Percentiles rank a stretch among this genome's conserved stretches.
Conservation (phyloP, 2,888 invertebrate species). For the Pseudococcus longispinus region DNA sequence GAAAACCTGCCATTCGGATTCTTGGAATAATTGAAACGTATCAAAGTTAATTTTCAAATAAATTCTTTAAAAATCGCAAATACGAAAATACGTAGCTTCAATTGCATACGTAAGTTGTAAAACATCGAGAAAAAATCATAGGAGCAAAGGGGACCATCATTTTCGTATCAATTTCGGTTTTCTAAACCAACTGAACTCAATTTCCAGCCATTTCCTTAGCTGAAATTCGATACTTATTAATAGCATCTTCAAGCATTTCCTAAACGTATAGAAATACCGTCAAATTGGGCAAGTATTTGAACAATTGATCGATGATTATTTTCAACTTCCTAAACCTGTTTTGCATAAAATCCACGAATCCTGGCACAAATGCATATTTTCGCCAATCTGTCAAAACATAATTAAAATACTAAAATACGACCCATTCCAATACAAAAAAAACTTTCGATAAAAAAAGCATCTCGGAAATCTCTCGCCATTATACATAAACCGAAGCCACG, state of each 20-base stretch:
- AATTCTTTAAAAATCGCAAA: too few relatives aligned
- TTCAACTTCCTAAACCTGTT: not conserved
- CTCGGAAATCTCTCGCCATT: not conserved
- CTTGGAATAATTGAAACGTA: too few relatives aligned
- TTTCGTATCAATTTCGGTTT: too few relatives aligned
- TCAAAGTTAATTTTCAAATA: too few relatives aligned
- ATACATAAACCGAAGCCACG: not conserved
- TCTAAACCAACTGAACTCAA: not conserved
- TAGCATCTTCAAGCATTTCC: not conserved
- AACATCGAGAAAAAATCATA: too few relatives aligned
- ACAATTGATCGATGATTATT: not conserved
- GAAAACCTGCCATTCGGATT: too few relatives aligned
- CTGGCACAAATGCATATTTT: not conserved
- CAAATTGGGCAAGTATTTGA: not conserved
- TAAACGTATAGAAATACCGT: not conserved
- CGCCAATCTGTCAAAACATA: not conserved
- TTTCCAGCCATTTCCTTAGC: not conserved
- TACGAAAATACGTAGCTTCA: too few relatives aligned
- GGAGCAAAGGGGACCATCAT: too few relatives aligned
- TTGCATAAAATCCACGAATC: not conserved
- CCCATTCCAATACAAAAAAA: not conserved
- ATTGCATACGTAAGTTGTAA: too few relatives aligned
- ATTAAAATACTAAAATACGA: not conserved
- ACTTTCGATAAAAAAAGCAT: not conserved
- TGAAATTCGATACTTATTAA: not conserved